Percentiles rank a stretch among this genome's conserved stretches.
Conservation (phyloP, 2,888 invertebrate species). For the Saturnia pavonia region DNA sequence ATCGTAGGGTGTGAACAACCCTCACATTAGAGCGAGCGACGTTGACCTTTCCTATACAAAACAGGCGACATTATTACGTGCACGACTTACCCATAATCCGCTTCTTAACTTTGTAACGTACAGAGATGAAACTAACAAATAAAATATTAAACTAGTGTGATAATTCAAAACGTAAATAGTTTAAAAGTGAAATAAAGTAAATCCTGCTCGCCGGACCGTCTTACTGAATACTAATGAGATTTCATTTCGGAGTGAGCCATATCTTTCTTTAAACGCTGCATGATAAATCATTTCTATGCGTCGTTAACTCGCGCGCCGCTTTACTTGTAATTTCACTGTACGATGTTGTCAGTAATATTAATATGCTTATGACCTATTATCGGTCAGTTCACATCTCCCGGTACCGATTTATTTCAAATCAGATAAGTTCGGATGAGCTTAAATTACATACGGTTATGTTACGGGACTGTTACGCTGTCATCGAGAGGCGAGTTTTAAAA, state of each 20-base stretch:
- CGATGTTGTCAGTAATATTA: constrained; percentile 77
- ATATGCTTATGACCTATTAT: constrained; percentile 76
- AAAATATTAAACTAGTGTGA: constrained; percentile 60
- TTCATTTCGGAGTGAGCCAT: constrained; percentile 71
- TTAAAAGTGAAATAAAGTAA: constrained; percentile 71
- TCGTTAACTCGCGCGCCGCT: constrained; percentile 69
- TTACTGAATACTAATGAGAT: constrained; percentile 67
- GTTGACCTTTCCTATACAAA: constrained; percentile 52
- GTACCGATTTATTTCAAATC: constrained; percentile 67
- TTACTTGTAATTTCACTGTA: constrained; percentile 71
- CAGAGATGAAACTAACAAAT: constrained; percentile 51
- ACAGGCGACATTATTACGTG: constrained; percentile 44
- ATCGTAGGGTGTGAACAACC: constrained; percentile 46
- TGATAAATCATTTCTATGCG: constrained; percentile 73
- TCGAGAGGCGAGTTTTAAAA: constrained; percentile 65
- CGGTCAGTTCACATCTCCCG: constrained; percentile 57
- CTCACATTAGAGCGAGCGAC: constrained; percentile 47
- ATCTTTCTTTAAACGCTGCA: constrained; percentile 63
- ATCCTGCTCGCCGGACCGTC: constrained; percentile 48
- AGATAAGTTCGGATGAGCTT: constrained; percentile 65
- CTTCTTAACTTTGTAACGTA: constrained; percentile 62
- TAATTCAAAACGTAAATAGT: constrained; percentile 71
- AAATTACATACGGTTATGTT: constrained; percentile 53
- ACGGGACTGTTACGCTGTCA: constrained; percentile 52
- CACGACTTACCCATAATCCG: constrained; percentile 58